A percentile compares a stretch with the other conserved stretches of the same genome.
Conservation (phyloP, 1,140 invertebrate genomes). For the Calephelis virginiensis region DNA sequence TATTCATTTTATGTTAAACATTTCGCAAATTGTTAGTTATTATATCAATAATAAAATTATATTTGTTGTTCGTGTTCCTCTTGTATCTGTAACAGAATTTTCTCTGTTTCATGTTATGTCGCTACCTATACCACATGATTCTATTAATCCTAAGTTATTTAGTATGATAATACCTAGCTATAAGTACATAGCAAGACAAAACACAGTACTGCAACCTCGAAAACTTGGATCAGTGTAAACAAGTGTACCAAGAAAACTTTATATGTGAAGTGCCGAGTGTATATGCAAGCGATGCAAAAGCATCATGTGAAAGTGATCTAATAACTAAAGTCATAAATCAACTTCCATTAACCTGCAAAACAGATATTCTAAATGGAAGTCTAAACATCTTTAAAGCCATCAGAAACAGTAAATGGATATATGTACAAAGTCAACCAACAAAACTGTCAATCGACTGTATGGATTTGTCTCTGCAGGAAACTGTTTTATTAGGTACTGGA, state of each 20-base stretch:
- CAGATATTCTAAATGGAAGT: conserved; percentile 27
- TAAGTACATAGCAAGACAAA: conserved; percentile 39
- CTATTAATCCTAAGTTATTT: conserved; percentile 26
- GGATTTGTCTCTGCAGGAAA: neutral
- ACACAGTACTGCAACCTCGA: conserved; percentile 28
- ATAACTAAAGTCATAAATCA: conserved; percentile 19
- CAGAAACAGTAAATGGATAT: conserved; percentile 34
- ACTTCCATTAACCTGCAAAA: conserved; percentile 30
- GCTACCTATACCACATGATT: conserved; percentile 33
- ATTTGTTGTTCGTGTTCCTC: conserved; percentile 38
- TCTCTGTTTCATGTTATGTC: conserved; percentile 36
- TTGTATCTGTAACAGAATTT: conserved; percentile 32
- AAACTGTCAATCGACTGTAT: conserved; percentile 31
- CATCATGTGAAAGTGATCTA: conserved; percentile 35
- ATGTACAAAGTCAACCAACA: conserved; percentile 28
- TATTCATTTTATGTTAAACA: conserved; percentile 37
- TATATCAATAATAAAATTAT: conserved; percentile 34
- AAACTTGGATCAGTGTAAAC: conserved; percentile 24
- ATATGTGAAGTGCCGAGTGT: conserved; percentile 32
- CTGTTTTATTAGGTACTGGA: neutral
- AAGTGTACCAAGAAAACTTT: conserved; percentile 16
- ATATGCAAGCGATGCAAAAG: conserved; percentile 27
- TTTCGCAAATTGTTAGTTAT: conserved; percentile 35
- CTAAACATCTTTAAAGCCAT: conserved; percentile 36
- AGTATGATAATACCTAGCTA: conserved; percentile 31